phyloP scores from a whole-genome alignment of 2,888 invertebrate species.

The Spilosoma lubricipeda region DNA sequence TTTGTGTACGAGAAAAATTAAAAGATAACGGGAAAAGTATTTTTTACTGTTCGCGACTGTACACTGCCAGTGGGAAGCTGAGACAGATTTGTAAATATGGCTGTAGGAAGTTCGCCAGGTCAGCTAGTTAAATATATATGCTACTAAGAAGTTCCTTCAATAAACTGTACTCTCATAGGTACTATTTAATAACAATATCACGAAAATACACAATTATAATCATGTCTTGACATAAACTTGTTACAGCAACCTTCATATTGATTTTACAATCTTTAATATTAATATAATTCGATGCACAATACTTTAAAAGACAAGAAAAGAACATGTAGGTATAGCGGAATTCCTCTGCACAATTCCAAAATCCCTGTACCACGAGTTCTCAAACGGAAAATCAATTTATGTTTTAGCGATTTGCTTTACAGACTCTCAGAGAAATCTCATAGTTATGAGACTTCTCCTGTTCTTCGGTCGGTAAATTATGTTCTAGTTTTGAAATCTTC shows the following conservation, averaged over 20 bases:
- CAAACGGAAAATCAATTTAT: neutral
- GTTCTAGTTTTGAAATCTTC: neutral
- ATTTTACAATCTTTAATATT: constrained; percentile 28
- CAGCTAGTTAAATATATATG: no score
- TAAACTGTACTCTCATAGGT: neutral
- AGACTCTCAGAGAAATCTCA: no score
- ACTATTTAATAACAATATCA: neutral
- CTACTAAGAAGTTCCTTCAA: neutral
- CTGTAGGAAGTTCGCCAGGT: no score
- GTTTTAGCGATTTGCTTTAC: neutral
- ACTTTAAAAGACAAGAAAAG: constrained; percentile 31
- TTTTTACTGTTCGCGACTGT: no score
- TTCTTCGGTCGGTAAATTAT: neutral
- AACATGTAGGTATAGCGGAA: constrained; percentile 22
- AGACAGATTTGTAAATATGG: no score
- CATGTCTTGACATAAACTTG: neutral
- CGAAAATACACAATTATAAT: neutral
- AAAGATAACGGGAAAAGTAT: no score
- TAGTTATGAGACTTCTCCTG: neutral
- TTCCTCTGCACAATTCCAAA: constrained; percentile 46
- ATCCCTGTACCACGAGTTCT: constrained; percentile 41
- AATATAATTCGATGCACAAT: constrained; percentile 31
- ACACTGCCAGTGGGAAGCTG: no score
- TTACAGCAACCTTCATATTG: constrained; percentile 9
- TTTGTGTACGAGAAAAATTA: no score